Conservation (phyloP, 1,140 invertebrate species). For the Aricia agestis region DNA sequence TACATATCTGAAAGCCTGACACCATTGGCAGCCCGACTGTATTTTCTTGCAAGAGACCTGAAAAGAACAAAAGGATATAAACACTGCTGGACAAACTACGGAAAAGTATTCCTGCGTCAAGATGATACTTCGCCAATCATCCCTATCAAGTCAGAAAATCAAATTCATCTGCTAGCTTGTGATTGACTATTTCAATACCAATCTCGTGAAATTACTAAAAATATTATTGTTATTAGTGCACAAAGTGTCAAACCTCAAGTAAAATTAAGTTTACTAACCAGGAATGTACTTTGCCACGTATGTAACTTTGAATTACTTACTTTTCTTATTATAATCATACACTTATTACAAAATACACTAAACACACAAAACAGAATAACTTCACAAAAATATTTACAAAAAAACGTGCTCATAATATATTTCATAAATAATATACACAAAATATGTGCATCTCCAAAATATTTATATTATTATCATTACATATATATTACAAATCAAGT, state of each 20-base stretch:
- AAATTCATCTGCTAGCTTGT: slow-evolving; percentile 19
- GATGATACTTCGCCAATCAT: slow-evolving; percentile 24
- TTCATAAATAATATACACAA: too few relatives aligned
- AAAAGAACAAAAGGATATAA: slow-evolving; percentile 26
- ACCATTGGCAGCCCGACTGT: slow-evolving; percentile 19
- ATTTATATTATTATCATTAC: too few relatives aligned
- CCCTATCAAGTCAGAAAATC: slow-evolving; percentile 19
- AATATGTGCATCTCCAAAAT: too few relatives aligned
- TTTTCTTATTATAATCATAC: too few relatives aligned
- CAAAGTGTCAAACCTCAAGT: neutral
- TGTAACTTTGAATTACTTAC: too few relatives aligned
- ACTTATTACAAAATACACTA: too few relatives aligned
- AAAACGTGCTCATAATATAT: too few relatives aligned
- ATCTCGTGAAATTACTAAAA: neutral
- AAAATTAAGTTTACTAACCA: too few relatives aligned
- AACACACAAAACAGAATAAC: too few relatives aligned
- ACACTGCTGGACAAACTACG: slow-evolving; percentile 31
- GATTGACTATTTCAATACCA: neutral
- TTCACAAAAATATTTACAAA: too few relatives aligned
- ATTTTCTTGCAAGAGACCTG: slow-evolving; percentile 27
- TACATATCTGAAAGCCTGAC: slow-evolving; percentile 28
- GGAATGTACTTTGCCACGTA: too few relatives aligned
- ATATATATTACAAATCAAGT: neutral
- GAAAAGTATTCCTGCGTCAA: slow-evolving; percentile 28
- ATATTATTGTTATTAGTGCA: neutral